Evolutionary conservation across 53 echinoderm and acorn worm species (phyloP), one percentile per base, ranked within the genome.

Genomic region (Mesocentrotus franciscanus): DNA sequence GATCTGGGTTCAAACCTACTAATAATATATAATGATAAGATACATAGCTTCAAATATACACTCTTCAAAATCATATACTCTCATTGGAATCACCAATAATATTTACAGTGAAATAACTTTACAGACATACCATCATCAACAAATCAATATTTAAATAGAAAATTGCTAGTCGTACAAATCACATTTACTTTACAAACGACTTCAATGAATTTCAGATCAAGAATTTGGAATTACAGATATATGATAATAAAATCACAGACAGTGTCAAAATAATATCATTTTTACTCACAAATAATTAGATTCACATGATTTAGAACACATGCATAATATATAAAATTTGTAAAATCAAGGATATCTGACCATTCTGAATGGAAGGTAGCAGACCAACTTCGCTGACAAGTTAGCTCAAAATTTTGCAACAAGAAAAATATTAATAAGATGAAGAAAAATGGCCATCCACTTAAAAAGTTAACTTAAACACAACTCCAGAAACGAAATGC

Each of bases 191-290:
- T 66, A 66, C 66, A 68, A 68, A 68, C 24, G 22, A 74, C 74
- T 74, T 74, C 9, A 20, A 18, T 42, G 24, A 20, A 84, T 84
- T 84, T 84, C 84, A 84, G 42, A 84, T 84, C 84, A 84, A 84
- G 36, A 24, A 84, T 39, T 84, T 84, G 49, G 36, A 36, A 49
- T 0, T 14, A 84, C 22, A 84, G 24, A 78, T 8, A 78, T 78
- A 11, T 84, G 29, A 34, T 1, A 0, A 16, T 74, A 27, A 84
- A 84, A 18, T 36, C 39, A 84, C 84, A 42, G 84, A 49, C 18
- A 30, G 13, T 49, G 24, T 79, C 66, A 66, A 66, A 66, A 66
- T 49, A 49, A 49, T 49, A 49, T 2, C 49, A 49, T 49, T 49
- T 49, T 49, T 5, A 4, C 49, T 49, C 49, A 49, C 49, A 49